Base-by-base conservation (phyloP, 2,888 invertebrate species). In the Xanthia icteritia region DNA sequence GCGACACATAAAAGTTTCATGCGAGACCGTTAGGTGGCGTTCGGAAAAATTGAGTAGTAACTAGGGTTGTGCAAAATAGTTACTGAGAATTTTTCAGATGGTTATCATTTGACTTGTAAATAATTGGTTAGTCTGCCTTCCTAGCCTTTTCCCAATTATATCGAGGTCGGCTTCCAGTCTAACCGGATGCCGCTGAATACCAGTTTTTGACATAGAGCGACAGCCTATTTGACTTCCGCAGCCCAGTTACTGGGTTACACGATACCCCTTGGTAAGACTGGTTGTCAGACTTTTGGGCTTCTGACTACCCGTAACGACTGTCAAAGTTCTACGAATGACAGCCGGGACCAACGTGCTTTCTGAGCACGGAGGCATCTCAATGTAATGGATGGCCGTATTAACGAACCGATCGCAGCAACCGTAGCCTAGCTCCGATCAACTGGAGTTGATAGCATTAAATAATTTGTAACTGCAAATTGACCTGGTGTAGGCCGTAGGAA, bases 41-140 rank as follows among this genome's bases (percentile, higher is more conserved):
- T 86, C 84, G 92, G 81, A 92, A 92, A 91, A 93, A 92, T 90
- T 91, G 88, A 90, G 87, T 71, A n/a, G n/a, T n/a, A 15, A 13
- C 31, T 71, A 86, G 86, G 84, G 86, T 48, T 87, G 86, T 72
- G 31, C 39, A 8, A 39, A 27, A 31, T 1, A 36, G 20, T 31
- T 60, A 42, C n/a, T 48, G 20, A 48, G 20, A 20, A 66, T 36
- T 36, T 42, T 23, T 42, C 31, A 13, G 5, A 23, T 13, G 8
- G 13, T 23, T 23, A 2, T 48, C 20, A 23, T 51, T 68, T 39
- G 11, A 23, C 4, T 15, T 23, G 5, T 31, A 5, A 27, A 42
- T n/a, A 31, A 45, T 17, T 64, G 15, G 3, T 5, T 63, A 45
- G 5, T 70, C 11, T 23, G 23, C 0, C 20, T 45, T 9, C 8